These are phyloP conservation scores for Ernsta delagoae DNA, from an alignment of 2,888 invertebrate genomes.

Conservation along the genomic window DNA sequence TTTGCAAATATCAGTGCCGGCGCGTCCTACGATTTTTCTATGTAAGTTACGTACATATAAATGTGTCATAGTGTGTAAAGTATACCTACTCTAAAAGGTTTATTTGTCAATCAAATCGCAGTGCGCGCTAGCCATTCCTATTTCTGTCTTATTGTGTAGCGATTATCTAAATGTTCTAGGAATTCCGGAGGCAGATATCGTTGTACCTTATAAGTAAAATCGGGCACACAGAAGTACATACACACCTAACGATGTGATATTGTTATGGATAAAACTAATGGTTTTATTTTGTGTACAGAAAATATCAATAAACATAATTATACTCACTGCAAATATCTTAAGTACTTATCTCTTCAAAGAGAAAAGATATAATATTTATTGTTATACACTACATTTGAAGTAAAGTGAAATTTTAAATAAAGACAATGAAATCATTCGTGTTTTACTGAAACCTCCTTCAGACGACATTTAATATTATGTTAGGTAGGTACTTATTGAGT, in stretches of 20 bases:
- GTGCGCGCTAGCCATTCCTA: constrained; percentile 16
- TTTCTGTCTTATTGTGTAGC: constrained; percentile 39
- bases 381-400: constrained; percentile 76
- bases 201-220: constrained; percentile 60
- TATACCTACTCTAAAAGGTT: neutral
- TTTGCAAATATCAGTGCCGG: constrained; percentile 31
- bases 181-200: constrained; percentile 43
- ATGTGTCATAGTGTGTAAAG: no score
- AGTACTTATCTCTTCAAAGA: constrained; percentile 72
- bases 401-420: constrained; percentile 80
- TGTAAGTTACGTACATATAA: neutral
- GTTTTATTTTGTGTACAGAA: constrained; percentile 80
- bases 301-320: constrained; percentile 64
- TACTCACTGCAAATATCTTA: constrained; percentile 60
- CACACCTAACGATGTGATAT: constrained; percentile 81
- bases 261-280: constrained; percentile 73
- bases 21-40: constrained; percentile 4
- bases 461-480: neutral
- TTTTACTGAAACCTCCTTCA: constrained; percentile 13
- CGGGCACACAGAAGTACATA: constrained; percentile 71
- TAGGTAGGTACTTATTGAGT: neutral
- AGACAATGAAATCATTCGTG: constrained; percentile 53
- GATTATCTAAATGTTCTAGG: constrained; percentile 34
- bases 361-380: constrained; percentile 77
- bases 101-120: constrained; percentile 4